These are phyloP conservation scores for Plebejus anna DNA, from an alignment of 2,888 invertebrate species.

Conservation along the genomic window DNA sequence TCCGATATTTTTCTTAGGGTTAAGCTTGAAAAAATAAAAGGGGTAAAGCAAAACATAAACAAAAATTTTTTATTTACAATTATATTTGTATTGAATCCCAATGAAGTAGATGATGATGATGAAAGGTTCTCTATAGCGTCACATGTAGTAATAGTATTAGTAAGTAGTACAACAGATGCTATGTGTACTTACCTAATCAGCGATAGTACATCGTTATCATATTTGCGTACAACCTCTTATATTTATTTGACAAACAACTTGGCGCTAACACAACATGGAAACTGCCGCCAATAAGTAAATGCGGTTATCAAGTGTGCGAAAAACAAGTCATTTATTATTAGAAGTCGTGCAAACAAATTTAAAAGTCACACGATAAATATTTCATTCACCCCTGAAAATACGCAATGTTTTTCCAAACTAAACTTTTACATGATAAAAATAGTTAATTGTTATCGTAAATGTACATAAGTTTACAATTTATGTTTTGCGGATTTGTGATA, in stretches of 20 bases:
- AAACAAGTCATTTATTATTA: slow-evolving; percentile 30
- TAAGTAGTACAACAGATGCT: neutral
- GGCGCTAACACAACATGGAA: slow-evolving; percentile 29
- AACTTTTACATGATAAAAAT: neutral
- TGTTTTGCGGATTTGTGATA: neutral
- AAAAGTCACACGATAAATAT: slow-evolving; percentile 28
- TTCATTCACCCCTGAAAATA: slow-evolving; percentile 27
- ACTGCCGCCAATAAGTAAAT: slow-evolving; percentile 31
- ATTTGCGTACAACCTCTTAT: slow-evolving; percentile 26
- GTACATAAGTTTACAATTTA: neutral
- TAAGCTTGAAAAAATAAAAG: too few species aligned
- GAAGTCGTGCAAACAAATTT: slow-evolving; percentile 5
- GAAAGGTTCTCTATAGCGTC: neutral
- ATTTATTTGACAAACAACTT: slow-evolving; percentile 31
- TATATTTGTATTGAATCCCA: too few species aligned
- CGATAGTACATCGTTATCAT: slow-evolving; percentile 16
- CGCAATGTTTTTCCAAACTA: neutral
- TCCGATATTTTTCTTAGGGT: too few species aligned
- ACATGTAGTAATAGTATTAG: neutral
- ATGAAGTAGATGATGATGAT: neutral
- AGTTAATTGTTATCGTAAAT: neutral
- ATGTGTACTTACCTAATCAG: neutral
- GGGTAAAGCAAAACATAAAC: too few species aligned
- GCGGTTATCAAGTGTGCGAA: slow-evolving; percentile 27
- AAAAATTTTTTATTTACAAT: too few species aligned